Conservation (phyloP, 2,113 vertebrate genomes). For the Nothocercus nigrocapillus region DNA sequence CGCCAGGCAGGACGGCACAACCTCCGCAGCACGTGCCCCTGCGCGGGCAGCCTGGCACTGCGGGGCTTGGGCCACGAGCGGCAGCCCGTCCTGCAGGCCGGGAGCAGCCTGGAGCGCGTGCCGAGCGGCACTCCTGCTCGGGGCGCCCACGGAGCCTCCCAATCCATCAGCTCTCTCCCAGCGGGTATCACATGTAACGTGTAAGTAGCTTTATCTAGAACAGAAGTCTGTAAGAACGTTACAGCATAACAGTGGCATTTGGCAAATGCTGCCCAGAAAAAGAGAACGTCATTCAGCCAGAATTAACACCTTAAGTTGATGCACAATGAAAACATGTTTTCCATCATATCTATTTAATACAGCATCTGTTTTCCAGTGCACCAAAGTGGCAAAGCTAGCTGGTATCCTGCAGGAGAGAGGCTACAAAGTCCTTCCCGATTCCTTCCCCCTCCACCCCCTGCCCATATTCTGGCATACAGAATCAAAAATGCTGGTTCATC, state of each 20-base stretch:
- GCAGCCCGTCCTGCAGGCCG: no score
- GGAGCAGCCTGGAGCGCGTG: no score
- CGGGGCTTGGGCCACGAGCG: no score
- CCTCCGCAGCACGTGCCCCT: neutral
- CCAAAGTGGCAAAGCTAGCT: neutral
- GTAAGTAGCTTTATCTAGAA: constrained; percentile 42
- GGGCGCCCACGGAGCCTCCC: no score
- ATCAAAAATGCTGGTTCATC: neutral
- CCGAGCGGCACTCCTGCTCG: no score
- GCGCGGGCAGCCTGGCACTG: no score
- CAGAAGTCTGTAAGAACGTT: neutral
- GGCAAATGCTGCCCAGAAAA: constrained; percentile 17
- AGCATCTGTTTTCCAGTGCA: neutral
- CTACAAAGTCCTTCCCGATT: rapidly evolving
- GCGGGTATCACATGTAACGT: neutral
- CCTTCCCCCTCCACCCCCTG: neutral
- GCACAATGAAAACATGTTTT: constrained; percentile 22
- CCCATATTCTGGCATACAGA: neutral
- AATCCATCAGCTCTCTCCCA: neutral
- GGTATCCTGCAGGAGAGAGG: neutral
- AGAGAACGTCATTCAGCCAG: neutral
- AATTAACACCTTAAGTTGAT: constrained; percentile 1
- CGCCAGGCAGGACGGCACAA: neutral
- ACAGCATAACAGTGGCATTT: neutral
- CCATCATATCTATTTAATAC: neutral